Percentiles rank a stretch among this genome's conserved stretches.
Conservation (phyloP, 2,113 vertebrate genomes). For the Alces alces region DNA sequence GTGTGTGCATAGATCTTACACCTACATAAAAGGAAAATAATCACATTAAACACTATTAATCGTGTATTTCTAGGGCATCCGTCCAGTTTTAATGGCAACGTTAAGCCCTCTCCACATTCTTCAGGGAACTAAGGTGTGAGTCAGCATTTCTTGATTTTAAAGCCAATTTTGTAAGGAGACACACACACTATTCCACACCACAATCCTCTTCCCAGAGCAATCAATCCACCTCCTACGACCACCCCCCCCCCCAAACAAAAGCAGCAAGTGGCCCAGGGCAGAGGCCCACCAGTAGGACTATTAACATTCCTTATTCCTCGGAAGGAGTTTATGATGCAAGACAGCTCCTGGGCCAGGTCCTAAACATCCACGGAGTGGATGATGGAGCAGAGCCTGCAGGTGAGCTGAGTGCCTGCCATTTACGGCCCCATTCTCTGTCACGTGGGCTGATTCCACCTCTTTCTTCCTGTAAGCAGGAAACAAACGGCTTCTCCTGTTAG, state of each 20-base stretch:
- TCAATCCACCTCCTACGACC: neutral
- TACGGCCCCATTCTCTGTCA: neutral
- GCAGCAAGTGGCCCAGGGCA: neutral
- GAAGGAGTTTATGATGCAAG: neutral
- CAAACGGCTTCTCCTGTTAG: accelerated
- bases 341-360: neutral
- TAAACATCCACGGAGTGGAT: neutral
- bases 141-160: neutral
- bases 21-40: neutral
- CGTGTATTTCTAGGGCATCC: neutral
- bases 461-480: neutral
- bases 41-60: neutral
- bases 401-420: neutral
- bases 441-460: neutral
- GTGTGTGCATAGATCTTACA: neutral
- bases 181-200: neutral
- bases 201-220: neutral
- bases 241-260: too few species aligned
- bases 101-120: neutral
- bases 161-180: neutral
- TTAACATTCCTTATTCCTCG: neutral
- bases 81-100: neutral
- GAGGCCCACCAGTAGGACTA: neutral
- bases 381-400: too few species aligned
- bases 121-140: neutral